Percentiles rank a stretch among this genome's conserved stretches.
Conservation (phyloP, 2,113 vertebrate species). For the Vulpes ferrilata region DNA sequence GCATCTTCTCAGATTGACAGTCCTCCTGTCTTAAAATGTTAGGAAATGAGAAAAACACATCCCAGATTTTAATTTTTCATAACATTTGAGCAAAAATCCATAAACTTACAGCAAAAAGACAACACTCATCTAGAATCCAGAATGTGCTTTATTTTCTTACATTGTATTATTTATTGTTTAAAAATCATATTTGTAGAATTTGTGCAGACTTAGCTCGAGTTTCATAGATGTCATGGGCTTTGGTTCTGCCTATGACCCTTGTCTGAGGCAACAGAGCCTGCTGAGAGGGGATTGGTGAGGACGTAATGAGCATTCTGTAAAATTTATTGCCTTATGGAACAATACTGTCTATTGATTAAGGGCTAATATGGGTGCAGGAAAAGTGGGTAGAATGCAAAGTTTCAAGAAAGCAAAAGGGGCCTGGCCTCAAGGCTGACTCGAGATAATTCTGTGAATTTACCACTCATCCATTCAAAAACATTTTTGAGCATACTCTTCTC, state of each 20-base stretch:
- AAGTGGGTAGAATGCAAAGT: neutral
- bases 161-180: neutral
- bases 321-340: neutral
- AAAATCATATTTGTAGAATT: neutral
- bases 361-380: neutral
- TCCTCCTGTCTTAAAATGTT: neutral
- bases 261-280: accelerated
- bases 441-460: neutral
- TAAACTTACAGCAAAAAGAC: neutral
- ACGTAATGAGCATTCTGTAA: neutral
- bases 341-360: neutral
- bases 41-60: slow-evolving; percentile 14
- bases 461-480: neutral
- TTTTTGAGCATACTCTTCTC: neutral
- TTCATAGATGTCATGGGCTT: neutral
- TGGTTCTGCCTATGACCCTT: neutral
- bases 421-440: neutral
- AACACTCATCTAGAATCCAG: neutral
- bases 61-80: slow-evolving; percentile 2
- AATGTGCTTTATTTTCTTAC: neutral
- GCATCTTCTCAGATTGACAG: neutral
- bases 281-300: accelerated
- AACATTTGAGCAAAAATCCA: neutral
- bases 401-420: neutral
- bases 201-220: neutral